Evolutionary conservation across 2,888 invertebrate genomes (phyloP), one percentile per base, ranked within the genome.

Genomic region (Meloe dianella): DNA sequence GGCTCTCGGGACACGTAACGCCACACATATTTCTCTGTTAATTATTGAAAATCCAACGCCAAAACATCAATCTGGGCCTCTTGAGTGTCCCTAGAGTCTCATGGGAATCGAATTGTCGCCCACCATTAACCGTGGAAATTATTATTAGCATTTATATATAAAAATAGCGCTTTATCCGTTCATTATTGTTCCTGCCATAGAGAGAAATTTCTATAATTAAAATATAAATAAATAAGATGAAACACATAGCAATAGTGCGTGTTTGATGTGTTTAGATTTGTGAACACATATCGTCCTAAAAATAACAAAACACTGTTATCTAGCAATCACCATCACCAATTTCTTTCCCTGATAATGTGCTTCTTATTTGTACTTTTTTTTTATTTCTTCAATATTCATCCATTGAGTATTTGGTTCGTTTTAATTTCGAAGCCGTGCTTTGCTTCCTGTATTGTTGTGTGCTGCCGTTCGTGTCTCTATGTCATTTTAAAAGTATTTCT

Each of bases 131-230:
- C 38, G 38, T 38, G 38, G 4, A 12, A n/a, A n/a, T 38, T 38
- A 38, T n/a, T n/a, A 38, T 38, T 38, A 38, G 38, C 38, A 38
- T 38, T 38, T 38, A 38, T 38, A 5, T 29, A 29, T 78, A 80
- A 78, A 78, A 77, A 76, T 81, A 82, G 82, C 79, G 83, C 83
- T 84, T 84, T 84, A 83, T 84, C 84, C 84, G 83, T 84, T 47
- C 81, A 81, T 73, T 65, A 70, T 77, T 79, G 84, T 84, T 84
- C 84, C 84, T 84, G 84, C 84, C 84, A 84, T 79, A 76, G 71
- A 72, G 64, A 67, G 57, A 66, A 58, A 60, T 60, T 77, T 77
- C 77, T 78, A 79, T 78, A 81, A 81, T 80, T 81, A 47, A 20
- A 20, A 20, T 38, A n/a, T n/a, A n/a, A n/a, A n/a, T 20, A 47